Base-by-base conservation (phyloP, 2,888 invertebrate genomes). In the Ornithoptera priamus region DNA sequence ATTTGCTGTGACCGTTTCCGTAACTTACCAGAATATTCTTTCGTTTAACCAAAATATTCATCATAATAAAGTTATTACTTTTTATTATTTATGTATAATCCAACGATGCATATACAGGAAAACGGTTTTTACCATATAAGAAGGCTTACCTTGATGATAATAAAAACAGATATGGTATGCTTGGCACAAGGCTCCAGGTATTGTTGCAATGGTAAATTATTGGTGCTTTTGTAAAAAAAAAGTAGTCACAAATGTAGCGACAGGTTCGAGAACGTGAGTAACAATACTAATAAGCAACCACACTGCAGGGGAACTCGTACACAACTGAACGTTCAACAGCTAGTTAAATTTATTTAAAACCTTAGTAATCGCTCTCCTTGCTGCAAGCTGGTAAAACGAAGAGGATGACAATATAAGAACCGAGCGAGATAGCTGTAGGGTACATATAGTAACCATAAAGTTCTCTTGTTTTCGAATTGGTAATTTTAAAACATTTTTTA, bases 271-370 rank as follows among this genome's bases (percentile, higher is more conserved):
- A 62, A 83, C 77, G 77, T 78, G 77, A 79, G 75, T 80, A 84
- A 79, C 77, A 75, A 71, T 75, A 76, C 77, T 72, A 75, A 75
- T 76, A 72, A 71, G 76, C 78, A 73, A 84, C 81, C 82, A 82
- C 81, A 80, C 82, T 75, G 82, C 74, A 83, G 78, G 81, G 82
- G 85, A 85, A 82, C 85, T 86, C 79, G 83, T 85, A 85, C 85
- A 86, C 85, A 78, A 92, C 92, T 92, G 90, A 88, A 84, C 85
- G 85, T 83, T 83, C 81, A 76, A 80, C 80, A 77, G 78, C 82
- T 22, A 22, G 80, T 77, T 78, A 79, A 78, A 82, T 85, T 85
- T 92, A 90, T 89, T 90, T 90, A 87, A 91, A 91, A 88, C 88
- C 85, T 86, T 78, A 80, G 80, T 80, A 80, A 82, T 82, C 82